These are phyloP conservation scores for Aromia moschata DNA, from an alignment of 2,888 invertebrate genomes.

Conservation along the genomic window DNA sequence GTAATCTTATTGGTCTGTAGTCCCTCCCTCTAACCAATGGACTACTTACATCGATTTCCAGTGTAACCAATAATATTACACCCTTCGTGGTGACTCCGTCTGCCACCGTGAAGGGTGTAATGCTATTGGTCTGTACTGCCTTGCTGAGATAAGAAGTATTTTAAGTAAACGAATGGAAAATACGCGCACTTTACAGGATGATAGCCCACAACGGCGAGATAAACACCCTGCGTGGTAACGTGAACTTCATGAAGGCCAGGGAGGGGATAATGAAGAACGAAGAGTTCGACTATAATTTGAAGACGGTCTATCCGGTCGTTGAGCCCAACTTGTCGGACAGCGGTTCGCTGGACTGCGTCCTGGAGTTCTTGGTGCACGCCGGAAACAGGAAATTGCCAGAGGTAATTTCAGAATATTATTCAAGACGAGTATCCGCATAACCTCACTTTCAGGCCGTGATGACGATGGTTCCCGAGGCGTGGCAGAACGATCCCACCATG, in stretches of 20 bases:
- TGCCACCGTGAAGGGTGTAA: too few species aligned
- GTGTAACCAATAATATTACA: too few species aligned
- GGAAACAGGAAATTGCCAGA: constrained; percentile 92
- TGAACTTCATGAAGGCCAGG: constrained; percentile 97
- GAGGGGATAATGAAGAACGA: constrained; percentile 96
- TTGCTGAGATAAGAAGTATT: too few species aligned
- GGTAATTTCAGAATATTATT: constrained; percentile 52
- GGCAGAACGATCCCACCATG: constrained; percentile 97
- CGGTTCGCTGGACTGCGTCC: constrained; percentile 96
- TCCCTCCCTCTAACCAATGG: too few species aligned
- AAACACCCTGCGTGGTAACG: constrained; percentile 97
- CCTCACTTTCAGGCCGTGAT: constrained; percentile 79
- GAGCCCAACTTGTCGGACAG: constrained; percentile 98
- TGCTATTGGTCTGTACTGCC: too few species aligned
- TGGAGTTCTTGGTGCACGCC: constrained; percentile 95
- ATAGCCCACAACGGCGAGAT: constrained; percentile 99
- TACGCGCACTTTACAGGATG: constrained; percentile 71
- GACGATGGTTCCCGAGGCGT: constrained; percentile 99
- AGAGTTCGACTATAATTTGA: constrained; percentile 83
- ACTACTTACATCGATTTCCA: too few species aligned
- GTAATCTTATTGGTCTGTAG: too few species aligned
- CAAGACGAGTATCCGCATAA: constrained; percentile 4
- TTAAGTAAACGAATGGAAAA: too few species aligned
- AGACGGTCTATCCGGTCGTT: constrained; percentile 94
- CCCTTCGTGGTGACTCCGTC: too few species aligned